phyloP scores from a whole-genome alignment of 2,888 invertebrate species.

The Ptilodon capucinus region DNA sequence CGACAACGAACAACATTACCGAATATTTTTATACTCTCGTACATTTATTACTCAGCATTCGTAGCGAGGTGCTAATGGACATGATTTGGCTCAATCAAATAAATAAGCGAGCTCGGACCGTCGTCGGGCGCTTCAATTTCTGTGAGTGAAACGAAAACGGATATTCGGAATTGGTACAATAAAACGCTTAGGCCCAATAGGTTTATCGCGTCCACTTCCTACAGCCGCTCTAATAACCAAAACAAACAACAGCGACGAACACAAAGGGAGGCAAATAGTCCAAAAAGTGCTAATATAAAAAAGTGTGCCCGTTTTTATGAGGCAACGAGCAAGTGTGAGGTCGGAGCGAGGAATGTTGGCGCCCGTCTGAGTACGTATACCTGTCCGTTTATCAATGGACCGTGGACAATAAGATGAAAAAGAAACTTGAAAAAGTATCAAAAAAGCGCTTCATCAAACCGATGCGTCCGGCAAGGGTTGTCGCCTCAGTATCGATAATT shows the following conservation, averaged over 20 bases:
- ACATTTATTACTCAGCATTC: constrained; percentile 30
- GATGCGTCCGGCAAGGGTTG: constrained; percentile 75
- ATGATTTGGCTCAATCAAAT: constrained; percentile 45
- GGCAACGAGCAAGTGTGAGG: constrained; percentile 79
- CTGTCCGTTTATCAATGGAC: constrained; percentile 82
- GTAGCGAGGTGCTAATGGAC: constrained; percentile 63
- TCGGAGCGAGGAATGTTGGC: constrained; percentile 82
- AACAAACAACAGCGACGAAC: constrained; percentile 76
- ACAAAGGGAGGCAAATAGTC: constrained; percentile 78
- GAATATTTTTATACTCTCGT: constrained; percentile 29
- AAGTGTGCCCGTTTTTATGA: constrained; percentile 79
- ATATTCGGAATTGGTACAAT: constrained; percentile 77
- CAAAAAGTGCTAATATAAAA: constrained; percentile 80
- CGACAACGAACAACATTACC: constrained; percentile 28
- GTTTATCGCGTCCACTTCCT: constrained; percentile 80
- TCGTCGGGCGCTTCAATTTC: constrained; percentile 43
- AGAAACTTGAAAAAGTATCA: constrained; percentile 67
- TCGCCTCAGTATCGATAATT: constrained; percentile 47
- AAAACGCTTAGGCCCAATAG: constrained; percentile 80
- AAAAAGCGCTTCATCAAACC: constrained; percentile 80
- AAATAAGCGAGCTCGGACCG: constrained; percentile 34
- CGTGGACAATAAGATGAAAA: constrained; percentile 73
- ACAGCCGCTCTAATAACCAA: constrained; percentile 77
- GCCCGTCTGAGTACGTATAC: constrained; percentile 83
- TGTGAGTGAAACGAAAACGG: constrained; percentile 61